Evolutionary conservation across 2,888 invertebrate genomes (phyloP).

Genomic region (Lymantria monacha): DNA sequence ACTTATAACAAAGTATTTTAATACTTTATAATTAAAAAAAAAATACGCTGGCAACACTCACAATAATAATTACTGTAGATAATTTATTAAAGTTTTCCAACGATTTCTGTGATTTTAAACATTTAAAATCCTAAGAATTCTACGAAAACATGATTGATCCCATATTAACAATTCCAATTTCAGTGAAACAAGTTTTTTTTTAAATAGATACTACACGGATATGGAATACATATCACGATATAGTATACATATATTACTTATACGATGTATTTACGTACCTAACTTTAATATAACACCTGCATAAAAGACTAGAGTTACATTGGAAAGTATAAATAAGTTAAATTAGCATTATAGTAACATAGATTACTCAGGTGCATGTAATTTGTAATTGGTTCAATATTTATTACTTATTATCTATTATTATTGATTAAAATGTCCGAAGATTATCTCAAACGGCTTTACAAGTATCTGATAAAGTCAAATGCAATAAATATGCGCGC

Average conservation of each 20-base stretch:
- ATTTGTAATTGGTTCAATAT: not conserved
- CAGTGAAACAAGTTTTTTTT: constrained; percentile 8
- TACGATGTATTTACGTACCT: not conserved
- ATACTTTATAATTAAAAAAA: no score
- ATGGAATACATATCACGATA: no score
- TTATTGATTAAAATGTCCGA: no score
- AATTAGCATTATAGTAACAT: not conserved
- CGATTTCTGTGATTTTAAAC: constrained; percentile 5
- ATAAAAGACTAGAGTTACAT: constrained; percentile 32
- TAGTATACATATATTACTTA: not conserved
- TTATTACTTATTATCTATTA: no score
- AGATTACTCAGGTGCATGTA: not conserved
- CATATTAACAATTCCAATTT: constrained; percentile 36
- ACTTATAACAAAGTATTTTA: no score
- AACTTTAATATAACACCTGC: not conserved
- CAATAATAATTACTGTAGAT: not conserved
- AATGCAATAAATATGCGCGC: no score
- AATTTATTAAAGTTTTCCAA: not conserved
- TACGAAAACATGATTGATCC: constrained; percentile 36
- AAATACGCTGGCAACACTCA: not conserved
- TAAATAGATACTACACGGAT: not conserved
- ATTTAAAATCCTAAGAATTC: constrained; percentile 19
- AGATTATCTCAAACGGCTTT: no score
- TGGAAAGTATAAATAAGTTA: constrained; percentile 5
- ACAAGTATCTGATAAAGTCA: no score